Percentiles rank a stretch among this genome's conserved stretches.
Evolutionary conservation across 2,113 vertebrate species (phyloP).

Genomic region (Upupa epops): DNA sequence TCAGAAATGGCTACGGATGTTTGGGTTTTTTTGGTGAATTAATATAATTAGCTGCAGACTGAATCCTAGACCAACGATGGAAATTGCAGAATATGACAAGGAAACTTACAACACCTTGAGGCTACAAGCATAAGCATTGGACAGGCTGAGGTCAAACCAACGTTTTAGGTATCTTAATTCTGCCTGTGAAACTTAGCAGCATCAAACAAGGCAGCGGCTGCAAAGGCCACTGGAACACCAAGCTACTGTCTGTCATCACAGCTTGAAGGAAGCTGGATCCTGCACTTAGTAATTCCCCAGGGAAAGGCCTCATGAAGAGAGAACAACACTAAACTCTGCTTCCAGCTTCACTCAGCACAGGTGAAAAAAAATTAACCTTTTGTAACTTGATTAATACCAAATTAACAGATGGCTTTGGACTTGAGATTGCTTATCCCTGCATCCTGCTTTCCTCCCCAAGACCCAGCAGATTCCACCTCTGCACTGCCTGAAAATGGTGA

Average conservation of each 20-base stretch:
- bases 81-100: not conserved
- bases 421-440: not conserved
- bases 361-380: slow-evolving; percentile 14
- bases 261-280: not conserved
- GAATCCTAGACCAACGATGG: not conserved
- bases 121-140: not conserved
- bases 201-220: not conserved
- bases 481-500: not conserved
- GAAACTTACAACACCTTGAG: not conserved
- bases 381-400: slow-evolving; percentile 27
- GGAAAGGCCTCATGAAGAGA: slow-evolving; percentile 4
- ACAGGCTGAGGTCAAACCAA: not conserved
- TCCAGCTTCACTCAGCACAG: not conserved
- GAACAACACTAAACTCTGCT: not conserved
- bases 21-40: not conserved
- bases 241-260: not conserved
- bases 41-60: not conserved
- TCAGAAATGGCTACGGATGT: not conserved
- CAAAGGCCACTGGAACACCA: not conserved
- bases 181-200: not conserved
- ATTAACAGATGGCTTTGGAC: slow-evolving; percentile 14
- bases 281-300: not conserved
- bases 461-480: not conserved
- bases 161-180: not conserved
- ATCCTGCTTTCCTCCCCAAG: not conserved